phyloP scores from a whole-genome alignment of 2,113 vertebrate genomes.

The Platysternon megacephalum region DNA sequence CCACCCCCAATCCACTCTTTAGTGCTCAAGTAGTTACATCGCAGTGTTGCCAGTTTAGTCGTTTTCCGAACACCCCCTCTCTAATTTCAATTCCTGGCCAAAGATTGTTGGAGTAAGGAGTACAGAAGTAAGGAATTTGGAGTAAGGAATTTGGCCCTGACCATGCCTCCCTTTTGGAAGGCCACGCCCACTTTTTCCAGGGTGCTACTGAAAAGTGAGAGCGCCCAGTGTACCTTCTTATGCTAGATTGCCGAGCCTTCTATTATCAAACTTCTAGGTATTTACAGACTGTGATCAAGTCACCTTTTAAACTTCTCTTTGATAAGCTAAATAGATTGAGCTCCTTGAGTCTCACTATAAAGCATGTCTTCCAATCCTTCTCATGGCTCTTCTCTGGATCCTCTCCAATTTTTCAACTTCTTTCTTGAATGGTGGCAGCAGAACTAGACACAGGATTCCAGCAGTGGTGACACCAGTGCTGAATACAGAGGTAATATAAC shows the following conservation, averaged over 20 bases:
- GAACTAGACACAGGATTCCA: not conserved
- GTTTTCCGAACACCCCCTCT: too few species aligned
- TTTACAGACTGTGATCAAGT: not conserved
- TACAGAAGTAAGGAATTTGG: too few species aligned
- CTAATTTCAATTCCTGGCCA: too few species aligned
- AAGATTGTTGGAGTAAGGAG: not conserved
- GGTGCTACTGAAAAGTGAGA: not conserved
- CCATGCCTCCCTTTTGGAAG: not conserved
- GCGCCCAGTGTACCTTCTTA: not conserved
- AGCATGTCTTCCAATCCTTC: not conserved
- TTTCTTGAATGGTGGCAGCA: not conserved
- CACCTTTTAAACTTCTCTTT: not conserved
- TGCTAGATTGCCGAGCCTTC: not conserved
- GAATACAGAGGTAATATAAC: not conserved
- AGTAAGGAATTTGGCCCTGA: not conserved
- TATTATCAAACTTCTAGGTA: not conserved
- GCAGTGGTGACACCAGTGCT: not conserved
- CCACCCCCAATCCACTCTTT: too few species aligned
- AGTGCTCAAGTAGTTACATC: too few species aligned
- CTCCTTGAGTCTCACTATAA: not conserved
- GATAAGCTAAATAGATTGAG: not conserved
- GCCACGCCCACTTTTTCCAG: not conserved
- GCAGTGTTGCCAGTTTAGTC: too few species aligned
- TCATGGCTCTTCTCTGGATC: not conserved
- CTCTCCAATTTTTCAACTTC: not conserved